Evolutionary conservation across 2,888 invertebrate species (phyloP).

Genomic region (Lithosia quadra): DNA sequence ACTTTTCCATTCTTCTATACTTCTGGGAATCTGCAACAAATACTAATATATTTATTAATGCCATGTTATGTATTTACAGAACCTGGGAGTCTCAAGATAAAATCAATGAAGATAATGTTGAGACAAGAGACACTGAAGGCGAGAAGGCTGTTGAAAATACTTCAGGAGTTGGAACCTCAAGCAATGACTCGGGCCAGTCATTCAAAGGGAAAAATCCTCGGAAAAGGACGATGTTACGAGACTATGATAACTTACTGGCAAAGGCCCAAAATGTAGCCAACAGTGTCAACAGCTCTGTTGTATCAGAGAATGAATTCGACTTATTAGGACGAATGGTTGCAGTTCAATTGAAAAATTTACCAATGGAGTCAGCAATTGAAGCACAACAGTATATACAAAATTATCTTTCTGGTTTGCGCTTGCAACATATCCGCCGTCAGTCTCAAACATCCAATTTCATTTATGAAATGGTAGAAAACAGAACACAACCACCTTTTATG

Average conservation of each 20-base stretch:
- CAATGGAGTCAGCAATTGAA: conserved; percentile 14
- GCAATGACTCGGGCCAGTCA: conserved; percentile 4
- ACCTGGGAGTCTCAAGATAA: conserved; percentile 24
- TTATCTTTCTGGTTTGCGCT: conserved; percentile 11
- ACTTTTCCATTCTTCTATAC: conserved; percentile 14
- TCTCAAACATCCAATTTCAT: background rate
- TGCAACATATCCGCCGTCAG: background rate
- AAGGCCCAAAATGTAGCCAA: conserved; percentile 7
- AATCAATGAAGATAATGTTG: conserved; percentile 10
- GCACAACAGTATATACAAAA: conserved; percentile 20
- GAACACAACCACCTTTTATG: background rate
- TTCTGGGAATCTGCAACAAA: background rate
- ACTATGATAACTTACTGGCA: background rate
- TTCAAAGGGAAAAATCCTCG: conserved; percentile 4
- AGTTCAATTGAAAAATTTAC: conserved; percentile 7
- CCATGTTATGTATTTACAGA: conserved; percentile 16
- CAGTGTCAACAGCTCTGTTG: background rate
- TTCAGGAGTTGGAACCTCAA: conserved; percentile 6
- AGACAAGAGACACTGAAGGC: background rate
- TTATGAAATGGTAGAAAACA: background rate
- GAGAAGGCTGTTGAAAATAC: conserved; percentile 8
- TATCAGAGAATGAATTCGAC: conserved; percentile 19
- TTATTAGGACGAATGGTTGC: conserved; percentile 18
- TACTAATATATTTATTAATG: conserved; percentile 5
- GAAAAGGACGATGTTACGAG: background rate